Evolutionary conservation across 2,888 invertebrate genomes (phyloP).

Genomic region (Caenorhabditis sp.): DNA sequence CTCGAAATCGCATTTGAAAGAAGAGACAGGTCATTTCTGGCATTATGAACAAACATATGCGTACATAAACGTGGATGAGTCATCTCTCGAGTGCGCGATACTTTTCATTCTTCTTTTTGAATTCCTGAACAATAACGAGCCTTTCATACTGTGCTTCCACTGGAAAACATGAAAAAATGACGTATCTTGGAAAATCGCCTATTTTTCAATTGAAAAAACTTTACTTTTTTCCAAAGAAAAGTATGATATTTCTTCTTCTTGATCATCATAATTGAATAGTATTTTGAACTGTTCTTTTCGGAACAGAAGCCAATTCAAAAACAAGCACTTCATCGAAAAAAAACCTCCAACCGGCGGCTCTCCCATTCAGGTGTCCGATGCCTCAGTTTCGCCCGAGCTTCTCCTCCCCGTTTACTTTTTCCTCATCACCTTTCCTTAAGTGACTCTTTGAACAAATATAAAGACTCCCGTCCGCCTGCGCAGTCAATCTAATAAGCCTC

Average conservation of each 20-base stretch:
- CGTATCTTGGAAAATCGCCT: too few species aligned
- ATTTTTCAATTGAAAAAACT: too few species aligned
- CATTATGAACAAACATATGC: conserved; percentile 45
- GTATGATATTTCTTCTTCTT: too few species aligned
- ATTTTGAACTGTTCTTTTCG: too few species aligned
- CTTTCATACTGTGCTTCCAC: neutral
- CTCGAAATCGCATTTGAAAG: conserved; percentile 25
- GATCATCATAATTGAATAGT: too few species aligned
- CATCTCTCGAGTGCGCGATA: conserved; percentile 44
- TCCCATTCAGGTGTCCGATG: conserved; percentile 23
- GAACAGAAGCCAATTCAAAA: neutral
- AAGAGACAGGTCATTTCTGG: conserved; percentile 28
- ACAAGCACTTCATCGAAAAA: neutral
- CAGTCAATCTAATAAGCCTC: conserved; percentile 57
- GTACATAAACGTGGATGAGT: conserved; percentile 41
- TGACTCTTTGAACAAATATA: conserved; percentile 57
- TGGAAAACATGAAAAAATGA: conserved; percentile 15
- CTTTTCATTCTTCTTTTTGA: conserved; percentile 26
- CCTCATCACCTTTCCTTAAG: conserved; percentile 22
- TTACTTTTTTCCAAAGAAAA: too few species aligned
- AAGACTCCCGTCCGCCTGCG: conserved; percentile 18
- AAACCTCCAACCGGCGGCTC: neutral
- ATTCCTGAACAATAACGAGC: conserved; percentile 37
- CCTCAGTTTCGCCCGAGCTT: conserved; percentile 18
- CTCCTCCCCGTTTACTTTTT: neutral